phyloP scores from a whole-genome alignment of 2,113 vertebrate genomes.

The Cavia porcellus region DNA sequence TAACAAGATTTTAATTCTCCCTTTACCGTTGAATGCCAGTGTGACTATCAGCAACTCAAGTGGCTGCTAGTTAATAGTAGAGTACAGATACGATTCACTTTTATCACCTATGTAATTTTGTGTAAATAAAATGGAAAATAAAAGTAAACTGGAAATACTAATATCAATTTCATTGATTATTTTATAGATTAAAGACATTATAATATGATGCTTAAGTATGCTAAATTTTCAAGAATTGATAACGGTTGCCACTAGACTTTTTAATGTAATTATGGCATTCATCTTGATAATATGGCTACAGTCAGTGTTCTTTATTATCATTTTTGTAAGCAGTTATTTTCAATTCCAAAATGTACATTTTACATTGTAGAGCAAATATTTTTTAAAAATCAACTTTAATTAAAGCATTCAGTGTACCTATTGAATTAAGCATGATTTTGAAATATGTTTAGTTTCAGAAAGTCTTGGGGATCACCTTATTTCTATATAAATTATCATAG shows the following conservation, averaged over 20 bases:
- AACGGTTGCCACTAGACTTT: not conserved
- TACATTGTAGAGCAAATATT: constrained; percentile 41
- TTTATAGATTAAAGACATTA: not conserved
- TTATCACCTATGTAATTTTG: not conserved
- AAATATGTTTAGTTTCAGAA: constrained; percentile 36
- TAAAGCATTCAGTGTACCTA: not conserved
- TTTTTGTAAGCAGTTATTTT: constrained; percentile 39
- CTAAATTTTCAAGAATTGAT: not conserved
- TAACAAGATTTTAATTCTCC: constrained; percentile 53
- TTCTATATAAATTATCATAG: not conserved
- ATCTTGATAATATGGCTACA: constrained; percentile 14
- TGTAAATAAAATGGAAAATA: constrained; percentile 47
- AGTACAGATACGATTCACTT: not conserved
- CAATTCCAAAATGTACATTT: not conserved
- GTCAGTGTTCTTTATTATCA: not conserved
- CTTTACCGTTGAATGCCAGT: not conserved
- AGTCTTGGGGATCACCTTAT: not conserved
- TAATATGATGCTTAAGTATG: not conserved
- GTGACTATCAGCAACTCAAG: not conserved
- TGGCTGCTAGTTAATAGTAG: not conserved
- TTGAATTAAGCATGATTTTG: not conserved
- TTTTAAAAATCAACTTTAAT: constrained; percentile 45
- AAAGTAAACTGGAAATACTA: constrained; percentile 42
- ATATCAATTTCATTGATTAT: constrained; percentile 1
- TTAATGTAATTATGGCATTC: constrained; percentile 27